Base-by-base conservation (phyloP, 2,888 invertebrate genomes). In the Bimastos eiseni region DNA sequence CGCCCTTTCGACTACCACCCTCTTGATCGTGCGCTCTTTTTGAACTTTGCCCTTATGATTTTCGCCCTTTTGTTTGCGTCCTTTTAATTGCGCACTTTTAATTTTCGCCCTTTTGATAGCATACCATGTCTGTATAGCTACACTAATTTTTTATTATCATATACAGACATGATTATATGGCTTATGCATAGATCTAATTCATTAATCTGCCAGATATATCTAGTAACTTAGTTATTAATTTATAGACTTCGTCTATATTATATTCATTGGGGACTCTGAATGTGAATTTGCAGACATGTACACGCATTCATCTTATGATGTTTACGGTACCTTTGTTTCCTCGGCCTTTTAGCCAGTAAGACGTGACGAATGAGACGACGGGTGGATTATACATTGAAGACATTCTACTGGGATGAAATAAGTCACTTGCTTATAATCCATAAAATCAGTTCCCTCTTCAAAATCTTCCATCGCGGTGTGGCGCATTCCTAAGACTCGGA, bases 361-460 rank as follows among this genome's bases (percentile, higher is more conserved):
- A 70, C 70, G 13, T 70, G 70, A 70, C 70, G n/a, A 70, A 70
- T n/a, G 70, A 70, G 70, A 70, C 70, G 70, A 70, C n/a, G 70
- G 70, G 70, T 70, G 70, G 70, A 70, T 70, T 70, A 49, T 49
- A 70, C 70, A 30, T 70, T 70, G 70, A 70, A 70, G 70, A 70
- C 70, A 34, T 86, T 86, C 21, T 37, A 86, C 86, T 24, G 36
- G 24, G 37, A 86, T 36, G 37, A 86, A 86, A 86, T 86, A 86
- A 86, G 86, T 86, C 86, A 86, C 86, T 37, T 86, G 34, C 36
- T 86, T 21, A 34, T 86, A 86, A 86, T 86, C 86, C 86, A 37
- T 86, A 37, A 86, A 86, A 86, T 86, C 86, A 86, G 86, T 86
- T 86, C 36, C 37, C 36, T 86, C 37, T 70, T 70, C 70, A 70